phyloP scores from a whole-genome alignment of 2,113 vertebrate species.

The Trichomycterus rosablanca region DNA sequence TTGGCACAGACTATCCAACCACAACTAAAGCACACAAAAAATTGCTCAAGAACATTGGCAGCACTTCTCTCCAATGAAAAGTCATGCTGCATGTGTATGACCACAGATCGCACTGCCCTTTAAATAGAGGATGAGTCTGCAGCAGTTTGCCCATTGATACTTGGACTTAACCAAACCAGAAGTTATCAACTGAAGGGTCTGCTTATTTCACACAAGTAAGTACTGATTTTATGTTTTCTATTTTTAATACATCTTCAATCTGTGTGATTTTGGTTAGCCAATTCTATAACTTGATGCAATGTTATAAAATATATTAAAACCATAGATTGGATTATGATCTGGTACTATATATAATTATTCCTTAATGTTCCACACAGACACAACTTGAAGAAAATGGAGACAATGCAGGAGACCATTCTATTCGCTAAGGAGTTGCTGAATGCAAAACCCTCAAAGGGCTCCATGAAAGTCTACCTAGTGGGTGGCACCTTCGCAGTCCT shows the following conservation, averaged over 20 bases:
- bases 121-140: conserved; percentile 48
- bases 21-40: conserved; percentile 35
- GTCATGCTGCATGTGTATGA: conserved; percentile 53
- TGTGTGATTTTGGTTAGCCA: too few species aligned
- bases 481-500: conserved; percentile 81
- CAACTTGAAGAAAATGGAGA: conserved; percentile 67
- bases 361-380: conserved; percentile 22
- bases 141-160: conserved; percentile 32
- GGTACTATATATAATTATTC: neutral
- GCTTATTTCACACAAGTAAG: conserved; percentile 45
- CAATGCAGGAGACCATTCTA: conserved; percentile 76
- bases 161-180: conserved; percentile 17
- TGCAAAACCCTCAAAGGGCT: conserved; percentile 66
- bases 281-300: too few species aligned
- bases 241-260: neutral
- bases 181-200: conserved; percentile 10
- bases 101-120: conserved; percentile 23
- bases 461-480: conserved; percentile 81
- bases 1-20: conserved; percentile 1
- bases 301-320: neutral
- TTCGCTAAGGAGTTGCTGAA: conserved; percentile 82
- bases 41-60: conserved; percentile 34
- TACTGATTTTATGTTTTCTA: conserved; percentile 25
- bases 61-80: conserved; percentile 57
- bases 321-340: neutral